Percentiles rank a stretch among this genome's conserved stretches.
These are phyloP conservation scores for Plebejus anna DNA, from an alignment of 2,888 invertebrate species.

Conservation along the genomic window DNA sequence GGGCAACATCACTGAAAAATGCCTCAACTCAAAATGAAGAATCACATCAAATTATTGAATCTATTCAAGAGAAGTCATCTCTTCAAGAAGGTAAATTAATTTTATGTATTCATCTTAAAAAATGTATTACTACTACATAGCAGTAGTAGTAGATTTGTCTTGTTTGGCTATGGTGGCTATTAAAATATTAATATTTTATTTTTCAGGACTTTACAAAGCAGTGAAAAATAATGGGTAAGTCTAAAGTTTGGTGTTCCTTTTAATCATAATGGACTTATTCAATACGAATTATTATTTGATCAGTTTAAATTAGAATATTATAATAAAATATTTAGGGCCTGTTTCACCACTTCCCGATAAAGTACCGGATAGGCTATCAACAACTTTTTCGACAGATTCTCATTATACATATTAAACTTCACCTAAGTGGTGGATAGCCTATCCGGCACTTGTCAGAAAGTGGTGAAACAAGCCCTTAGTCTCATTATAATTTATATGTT, in stretches of 20 bases:
- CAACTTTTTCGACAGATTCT: no score
- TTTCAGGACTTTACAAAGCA: slow-evolving; percentile 63
- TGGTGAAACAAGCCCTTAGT: not conserved
- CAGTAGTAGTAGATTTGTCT: not conserved
- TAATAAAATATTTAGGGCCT: not conserved
- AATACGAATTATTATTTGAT: not conserved
- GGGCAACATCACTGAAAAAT: not conserved
- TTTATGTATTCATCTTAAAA: not conserved
- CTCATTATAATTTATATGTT: not conserved
- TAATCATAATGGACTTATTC: no score
- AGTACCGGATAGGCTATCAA: no score
- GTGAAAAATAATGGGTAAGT: slow-evolving; percentile 60
- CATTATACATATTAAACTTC: no score
- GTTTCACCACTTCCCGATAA: no score
- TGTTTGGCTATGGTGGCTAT: not conserved
- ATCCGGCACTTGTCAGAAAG: no score
- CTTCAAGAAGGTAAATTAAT: not conserved
- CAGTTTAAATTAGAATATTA: not conserved
- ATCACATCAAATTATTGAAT: not conserved
- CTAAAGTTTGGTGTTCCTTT: not conserved
- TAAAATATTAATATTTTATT: slow-evolving; percentile 30
- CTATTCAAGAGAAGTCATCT: not conserved
- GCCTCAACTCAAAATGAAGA: not conserved
- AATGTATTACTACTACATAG: not conserved
- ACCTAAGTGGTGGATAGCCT: no score